Evolutionary conservation across 1,140 invertebrate species (phyloP).

Genomic region (Augochlora pura): DNA sequence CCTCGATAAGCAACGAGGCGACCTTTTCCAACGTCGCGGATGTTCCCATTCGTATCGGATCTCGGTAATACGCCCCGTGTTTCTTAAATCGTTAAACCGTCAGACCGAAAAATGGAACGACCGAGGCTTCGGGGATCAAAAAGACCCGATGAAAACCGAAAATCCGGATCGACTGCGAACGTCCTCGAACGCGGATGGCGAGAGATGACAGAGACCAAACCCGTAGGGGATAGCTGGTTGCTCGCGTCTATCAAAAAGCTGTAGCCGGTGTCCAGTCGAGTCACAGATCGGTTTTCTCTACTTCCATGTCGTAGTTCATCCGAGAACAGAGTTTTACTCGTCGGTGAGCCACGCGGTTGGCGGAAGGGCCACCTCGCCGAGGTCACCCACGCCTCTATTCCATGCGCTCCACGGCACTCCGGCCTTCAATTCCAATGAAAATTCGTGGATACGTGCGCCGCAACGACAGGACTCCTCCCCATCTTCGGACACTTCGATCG

Average conservation of each 20-base stretch:
- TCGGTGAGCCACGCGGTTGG: constrained; percentile 84
- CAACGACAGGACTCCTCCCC: constrained; percentile 64
- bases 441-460: constrained; percentile 36
- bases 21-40: neutral
- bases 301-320: constrained; percentile 77
- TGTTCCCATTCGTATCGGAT: neutral
- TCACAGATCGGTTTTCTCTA: constrained; percentile 59
- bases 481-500: constrained; percentile 67
- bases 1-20: constrained; percentile 11
- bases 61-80: neutral
- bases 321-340: constrained; percentile 83
- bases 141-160: neutral
- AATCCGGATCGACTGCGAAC: neutral
- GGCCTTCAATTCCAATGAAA: constrained; percentile 52
- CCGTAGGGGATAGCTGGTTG: constrained; percentile 11
- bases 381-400: constrained; percentile 75
- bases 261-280: constrained; percentile 30
- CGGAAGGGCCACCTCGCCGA: constrained; percentile 79
- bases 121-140: neutral
- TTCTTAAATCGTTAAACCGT: neutral
- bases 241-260: constrained; percentile 19
- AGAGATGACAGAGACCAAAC: constrained; percentile 29
- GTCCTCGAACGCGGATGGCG: neutral
- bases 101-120: neutral
- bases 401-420: constrained; percentile 64